phyloP scores from a whole-genome alignment of 2,797 vertebrate species.

The Lepus oiostolus region DNA sequence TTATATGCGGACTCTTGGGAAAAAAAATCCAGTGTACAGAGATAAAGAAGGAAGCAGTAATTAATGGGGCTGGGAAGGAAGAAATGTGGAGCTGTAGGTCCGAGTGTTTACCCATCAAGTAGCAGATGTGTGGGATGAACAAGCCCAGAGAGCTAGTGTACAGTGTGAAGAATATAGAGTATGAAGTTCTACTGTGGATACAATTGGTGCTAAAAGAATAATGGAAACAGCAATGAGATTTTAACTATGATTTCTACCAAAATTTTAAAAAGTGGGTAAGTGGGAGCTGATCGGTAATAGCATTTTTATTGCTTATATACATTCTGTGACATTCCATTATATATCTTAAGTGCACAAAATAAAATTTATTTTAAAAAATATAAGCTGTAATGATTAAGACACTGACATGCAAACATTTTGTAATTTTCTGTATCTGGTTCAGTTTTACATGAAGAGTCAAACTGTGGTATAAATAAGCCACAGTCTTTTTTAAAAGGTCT shows the following conservation, averaged over 20 bases:
- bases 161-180: background rate
- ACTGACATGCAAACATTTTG: background rate
- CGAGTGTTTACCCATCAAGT: background rate
- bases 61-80: background rate
- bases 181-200: background rate
- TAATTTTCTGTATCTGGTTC: background rate
- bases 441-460: background rate
- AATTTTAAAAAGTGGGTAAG: background rate
- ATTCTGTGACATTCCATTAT: background rate
- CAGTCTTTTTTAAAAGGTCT: background rate
- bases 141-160: background rate
- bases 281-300: background rate
- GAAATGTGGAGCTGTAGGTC: background rate
- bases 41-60: background rate
- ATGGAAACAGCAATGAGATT: background rate
- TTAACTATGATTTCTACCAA: background rate
- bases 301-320: background rate
- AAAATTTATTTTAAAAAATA: background rate
- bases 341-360: background rate
- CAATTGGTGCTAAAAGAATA: background rate
- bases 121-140: background rate
- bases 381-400: background rate
- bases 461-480: background rate
- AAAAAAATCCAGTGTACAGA: background rate
- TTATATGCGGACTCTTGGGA: background rate